A percentile compares a stretch with the other conserved stretches of the same genome.
Evolutionary conservation across 2,888 invertebrate species (phyloP).

Genomic region (Meandrusa payeni): DNA sequence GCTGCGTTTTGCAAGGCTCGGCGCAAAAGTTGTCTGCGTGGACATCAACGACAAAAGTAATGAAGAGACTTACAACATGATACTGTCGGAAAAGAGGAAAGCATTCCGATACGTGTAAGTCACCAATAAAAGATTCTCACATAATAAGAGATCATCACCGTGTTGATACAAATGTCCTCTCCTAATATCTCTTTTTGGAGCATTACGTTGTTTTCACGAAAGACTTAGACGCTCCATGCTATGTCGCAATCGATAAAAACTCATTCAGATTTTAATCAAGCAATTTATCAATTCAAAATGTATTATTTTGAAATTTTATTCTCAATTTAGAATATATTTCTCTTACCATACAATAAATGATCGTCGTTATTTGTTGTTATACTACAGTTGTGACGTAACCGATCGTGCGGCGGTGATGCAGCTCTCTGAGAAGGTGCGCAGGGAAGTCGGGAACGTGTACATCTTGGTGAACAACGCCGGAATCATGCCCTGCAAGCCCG

Average conservation of each 20-base stretch:
- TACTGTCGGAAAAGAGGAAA: constrained; percentile 63
- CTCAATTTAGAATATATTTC: too few relatives aligned
- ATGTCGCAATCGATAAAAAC: too few relatives aligned
- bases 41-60: constrained; percentile 87
- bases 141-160: too few relatives aligned
- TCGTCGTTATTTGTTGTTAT: too few relatives aligned
- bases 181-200: too few relatives aligned
- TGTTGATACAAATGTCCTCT: too few relatives aligned
- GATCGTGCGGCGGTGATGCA: constrained; percentile 83
- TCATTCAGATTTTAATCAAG: too few relatives aligned
- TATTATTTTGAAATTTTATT: too few relatives aligned
- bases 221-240: too few relatives aligned
- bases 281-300: too few relatives aligned
- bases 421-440: constrained; percentile 81
- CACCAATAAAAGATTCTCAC: neutral
- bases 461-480: constrained; percentile 93
- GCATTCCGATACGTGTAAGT: constrained; percentile 63
- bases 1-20: constrained; percentile 84
- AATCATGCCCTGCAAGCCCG: constrained; percentile 88
- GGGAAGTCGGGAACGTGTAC: constrained; percentile 88
- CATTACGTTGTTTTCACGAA: too few relatives aligned
- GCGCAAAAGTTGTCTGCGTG: constrained; percentile 87
- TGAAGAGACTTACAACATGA: constrained; percentile 82
- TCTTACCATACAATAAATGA: too few relatives aligned
- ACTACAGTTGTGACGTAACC: constrained; percentile 88